These are phyloP conservation scores for Platichthys stellatus DNA, from an alignment of 2,113 vertebrate genomes.

Conservation along the genomic window DNA sequence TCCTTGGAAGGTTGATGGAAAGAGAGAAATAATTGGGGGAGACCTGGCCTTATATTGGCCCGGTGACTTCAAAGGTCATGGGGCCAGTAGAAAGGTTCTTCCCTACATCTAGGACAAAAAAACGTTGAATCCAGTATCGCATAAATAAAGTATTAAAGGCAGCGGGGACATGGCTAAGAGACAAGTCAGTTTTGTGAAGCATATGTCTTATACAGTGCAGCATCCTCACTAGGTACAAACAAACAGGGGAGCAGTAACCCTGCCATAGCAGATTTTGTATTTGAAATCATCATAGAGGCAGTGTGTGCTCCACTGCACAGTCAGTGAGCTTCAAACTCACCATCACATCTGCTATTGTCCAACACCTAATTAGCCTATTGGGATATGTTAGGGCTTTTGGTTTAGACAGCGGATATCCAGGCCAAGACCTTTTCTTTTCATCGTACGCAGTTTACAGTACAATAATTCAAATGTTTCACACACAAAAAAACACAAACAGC, in stretches of 20 bases:
- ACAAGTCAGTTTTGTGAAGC: slow-evolving; percentile 21
- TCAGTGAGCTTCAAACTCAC: slow-evolving; percentile 2
- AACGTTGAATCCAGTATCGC: slow-evolving; percentile 23
- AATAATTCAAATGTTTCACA: no score
- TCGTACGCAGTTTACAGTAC: no score
- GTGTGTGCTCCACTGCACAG: background rate
- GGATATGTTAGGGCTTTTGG: no score
- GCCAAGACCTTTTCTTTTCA: no score
- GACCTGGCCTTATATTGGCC: no score
- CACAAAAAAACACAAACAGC: no score
- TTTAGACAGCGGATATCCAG: no score
- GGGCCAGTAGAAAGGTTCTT: background rate
- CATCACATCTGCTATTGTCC: no score
- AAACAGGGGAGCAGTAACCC: slow-evolving; percentile 30
- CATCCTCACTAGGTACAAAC: slow-evolving; percentile 16
- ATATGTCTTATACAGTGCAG: slow-evolving; percentile 31
- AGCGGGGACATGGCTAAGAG: slow-evolving; percentile 21
- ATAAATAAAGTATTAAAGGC: slow-evolving; percentile 19
- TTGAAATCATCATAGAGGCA: slow-evolving; percentile 49
- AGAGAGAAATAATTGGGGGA: no score
- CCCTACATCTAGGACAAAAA: background rate
- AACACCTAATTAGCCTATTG: no score
- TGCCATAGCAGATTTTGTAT: slow-evolving; percentile 46
- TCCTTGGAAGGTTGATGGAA: no score
- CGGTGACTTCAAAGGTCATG: no score